Evolutionary conservation across 2,888 invertebrate species (phyloP).

Genomic region (Sphinx pinastri): DNA sequence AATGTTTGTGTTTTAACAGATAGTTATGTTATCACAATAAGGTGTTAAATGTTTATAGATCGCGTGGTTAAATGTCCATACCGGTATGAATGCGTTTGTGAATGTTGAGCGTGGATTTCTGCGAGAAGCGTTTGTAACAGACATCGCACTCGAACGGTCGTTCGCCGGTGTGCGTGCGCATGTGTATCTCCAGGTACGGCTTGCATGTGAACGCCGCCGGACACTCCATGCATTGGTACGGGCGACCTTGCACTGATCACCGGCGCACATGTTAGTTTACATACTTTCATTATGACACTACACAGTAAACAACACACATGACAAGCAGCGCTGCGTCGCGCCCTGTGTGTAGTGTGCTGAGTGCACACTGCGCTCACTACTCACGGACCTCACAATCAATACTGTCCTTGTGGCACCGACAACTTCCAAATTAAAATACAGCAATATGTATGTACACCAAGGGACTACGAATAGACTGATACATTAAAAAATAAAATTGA

Average conservation of each 20-base stretch:
- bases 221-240: constrained; percentile 84
- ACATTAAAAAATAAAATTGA: constrained; percentile 35
- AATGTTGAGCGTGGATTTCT: constrained; percentile 84
- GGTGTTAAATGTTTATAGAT: constrained; percentile 24
- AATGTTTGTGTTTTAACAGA: constrained; percentile 14
- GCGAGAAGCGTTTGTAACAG: constrained; percentile 84
- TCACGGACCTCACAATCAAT: constrained; percentile 47
- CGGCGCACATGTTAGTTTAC: constrained; percentile 27
- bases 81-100: constrained; percentile 85
- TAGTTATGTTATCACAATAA: constrained; percentile 27
- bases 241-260: constrained; percentile 79
- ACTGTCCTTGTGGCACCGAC: constrained; percentile 76
- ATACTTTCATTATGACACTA: constrained; percentile 31
- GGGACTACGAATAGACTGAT: constrained; percentile 33
- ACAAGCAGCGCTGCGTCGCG: constrained; percentile 18
- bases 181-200: constrained; percentile 86
- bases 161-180: constrained; percentile 84
- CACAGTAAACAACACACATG: constrained; percentile 32
- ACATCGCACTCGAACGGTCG: constrained; percentile 84
- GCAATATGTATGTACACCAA: constrained; percentile 27
- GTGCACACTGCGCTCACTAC: not conserved
- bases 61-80: constrained; percentile 56
- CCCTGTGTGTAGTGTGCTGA: constrained; percentile 5
- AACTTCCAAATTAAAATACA: constrained; percentile 55
- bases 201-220: constrained; percentile 85